Conservation (phyloP, 2,113 vertebrate genomes). For the Zootoca vivipara region DNA sequence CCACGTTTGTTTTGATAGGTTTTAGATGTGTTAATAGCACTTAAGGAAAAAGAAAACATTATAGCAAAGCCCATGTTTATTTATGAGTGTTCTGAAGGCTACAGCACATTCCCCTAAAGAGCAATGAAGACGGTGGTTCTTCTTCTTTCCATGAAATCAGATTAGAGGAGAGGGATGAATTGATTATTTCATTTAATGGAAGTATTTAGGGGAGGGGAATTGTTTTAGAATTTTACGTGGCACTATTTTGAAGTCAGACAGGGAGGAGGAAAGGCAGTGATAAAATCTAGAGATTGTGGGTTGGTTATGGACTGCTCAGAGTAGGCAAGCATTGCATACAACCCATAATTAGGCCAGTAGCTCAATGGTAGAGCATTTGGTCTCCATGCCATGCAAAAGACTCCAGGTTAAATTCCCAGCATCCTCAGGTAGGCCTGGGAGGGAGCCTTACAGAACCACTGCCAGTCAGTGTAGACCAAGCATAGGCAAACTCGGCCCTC, state of each 20-base stretch:
- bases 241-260: too few species aligned
- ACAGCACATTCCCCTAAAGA: constrained; percentile 9
- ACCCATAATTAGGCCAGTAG: too few species aligned
- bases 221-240: too few species aligned
- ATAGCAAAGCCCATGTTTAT: neutral
- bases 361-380: too few species aligned
- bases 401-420: too few species aligned
- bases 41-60: neutral
- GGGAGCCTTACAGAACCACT: too few species aligned
- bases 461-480: too few species aligned
- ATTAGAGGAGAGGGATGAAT: neutral
- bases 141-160: neutral
- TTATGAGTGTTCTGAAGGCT: constrained; percentile 20
- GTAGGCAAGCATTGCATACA: too few species aligned
- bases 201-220: neutral
- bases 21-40: neutral
- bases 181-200: neutral
- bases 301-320: too few species aligned
- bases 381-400: too few species aligned
- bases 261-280: neutral
- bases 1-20: constrained; percentile 5
- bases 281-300: neutral
- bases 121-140: constrained; percentile 26
- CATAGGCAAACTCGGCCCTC: too few species aligned
- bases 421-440: too few species aligned